Conservation (phyloP, 1,140 invertebrate genomes). For the Antheraea mylitta region DNA sequence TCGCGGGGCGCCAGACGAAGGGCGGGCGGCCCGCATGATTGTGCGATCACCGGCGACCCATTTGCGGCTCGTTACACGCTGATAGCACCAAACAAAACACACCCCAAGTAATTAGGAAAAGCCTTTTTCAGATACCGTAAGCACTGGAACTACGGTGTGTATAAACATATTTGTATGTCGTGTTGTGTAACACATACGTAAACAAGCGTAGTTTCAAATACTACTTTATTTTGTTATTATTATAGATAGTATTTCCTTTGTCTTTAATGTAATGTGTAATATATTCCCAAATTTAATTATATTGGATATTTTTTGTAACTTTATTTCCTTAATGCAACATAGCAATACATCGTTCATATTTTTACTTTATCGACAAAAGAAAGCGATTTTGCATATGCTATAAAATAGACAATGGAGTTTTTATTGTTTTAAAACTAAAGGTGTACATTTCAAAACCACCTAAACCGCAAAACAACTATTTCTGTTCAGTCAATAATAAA, state of each 20-base stretch:
- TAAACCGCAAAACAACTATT: slow-evolving; percentile 15
- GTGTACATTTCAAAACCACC: slow-evolving; percentile 28
- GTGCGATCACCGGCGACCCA: slow-evolving; percentile 68
- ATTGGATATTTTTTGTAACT: too few relatives aligned
- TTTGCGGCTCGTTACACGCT: slow-evolving; percentile 75
- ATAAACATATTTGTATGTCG: not conserved
- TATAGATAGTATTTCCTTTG: too few relatives aligned
- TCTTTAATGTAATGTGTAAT: too few relatives aligned
- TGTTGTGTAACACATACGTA: not conserved
- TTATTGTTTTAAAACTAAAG: slow-evolving; percentile 44
- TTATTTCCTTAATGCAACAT: too few relatives aligned
- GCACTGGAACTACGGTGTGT: slow-evolving; percentile 38
- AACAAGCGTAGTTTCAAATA: too few relatives aligned
- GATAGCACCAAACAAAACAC: slow-evolving; percentile 76
- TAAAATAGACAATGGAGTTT: slow-evolving; percentile 45
- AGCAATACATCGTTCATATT: not conserved
- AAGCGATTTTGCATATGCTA: slow-evolving; percentile 39
- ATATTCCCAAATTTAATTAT: too few relatives aligned
- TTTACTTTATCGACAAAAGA: slow-evolving; percentile 4
- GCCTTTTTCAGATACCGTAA: slow-evolving; percentile 76
- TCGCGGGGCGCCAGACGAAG: slow-evolving; percentile 34
- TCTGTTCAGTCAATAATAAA: slow-evolving; percentile 40
- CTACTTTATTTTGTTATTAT: too few relatives aligned
- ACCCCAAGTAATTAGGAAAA: slow-evolving; percentile 77
- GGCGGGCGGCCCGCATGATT: slow-evolving; percentile 72